Base-by-base conservation (phyloP, 2,113 vertebrate species). In the Rhinichthys klamathensis region DNA sequence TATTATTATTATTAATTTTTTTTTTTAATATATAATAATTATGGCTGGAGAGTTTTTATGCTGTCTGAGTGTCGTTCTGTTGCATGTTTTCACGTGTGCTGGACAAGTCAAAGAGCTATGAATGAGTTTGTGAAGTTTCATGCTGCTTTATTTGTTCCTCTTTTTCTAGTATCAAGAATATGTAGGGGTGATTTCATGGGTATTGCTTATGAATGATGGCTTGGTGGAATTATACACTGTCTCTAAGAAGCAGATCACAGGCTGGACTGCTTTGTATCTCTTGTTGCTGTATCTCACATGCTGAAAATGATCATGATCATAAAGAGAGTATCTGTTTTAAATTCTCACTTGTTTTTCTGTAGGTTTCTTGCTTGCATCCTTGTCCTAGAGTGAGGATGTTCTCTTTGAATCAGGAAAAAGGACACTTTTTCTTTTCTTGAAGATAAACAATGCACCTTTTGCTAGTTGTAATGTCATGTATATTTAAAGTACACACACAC, bases 361-460 rank as follows among this genome's bases (percentile, higher is more conserved):
- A n/a, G 23, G 15, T 44, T 78, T 75, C 10, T 78, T 25, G 56
- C 61, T 69, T 69, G 25, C 79, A 13, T 67, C n/a, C 2, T 51
- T 49, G 63, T 54, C 74, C 6, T 75, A 76, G 27, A 11, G 27
- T 23, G 74, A 13, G 46, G 56, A 82, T 8, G 1, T 58, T 44
- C 7, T 49, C 4, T 87, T 74, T 72, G 18, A 73, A 21, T 38
- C 27, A 82, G 67, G 67, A 83, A 74, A 85, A 41, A 3, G 2
- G 23, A 75, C 44, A 51, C 18, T 35, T 35, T 27, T 32, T 67
- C 3, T 80, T n/a, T 80, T 49, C 15, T 69, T 27, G 27, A 84
- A 79, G 51, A 65, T 84, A n/a, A 77, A 61, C 38, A 30, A 65
- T 67, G 87, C 72, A 84, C 60, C 54, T 86, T 86, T 80, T 69